These are phyloP conservation scores for Chironomus striatipennis DNA, from an alignment of 1,140 invertebrate genomes.

Conservation along the genomic window DNA sequence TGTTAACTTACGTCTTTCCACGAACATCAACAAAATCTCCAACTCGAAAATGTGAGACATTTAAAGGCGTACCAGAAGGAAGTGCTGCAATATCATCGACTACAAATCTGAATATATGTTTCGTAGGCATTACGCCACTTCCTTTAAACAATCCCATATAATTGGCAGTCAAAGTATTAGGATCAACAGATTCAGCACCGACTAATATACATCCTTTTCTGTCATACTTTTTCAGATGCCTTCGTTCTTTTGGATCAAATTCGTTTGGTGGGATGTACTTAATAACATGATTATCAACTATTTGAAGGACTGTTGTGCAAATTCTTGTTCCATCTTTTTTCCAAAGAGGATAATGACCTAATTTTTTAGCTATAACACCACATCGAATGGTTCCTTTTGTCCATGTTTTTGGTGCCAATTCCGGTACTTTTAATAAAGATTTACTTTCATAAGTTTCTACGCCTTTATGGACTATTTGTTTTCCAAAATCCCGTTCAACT, in stretches of 20 bases:
- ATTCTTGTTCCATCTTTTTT: conserved; percentile 73
- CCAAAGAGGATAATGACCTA: conserved; percentile 91
- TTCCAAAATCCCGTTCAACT: conserved; percentile 54
- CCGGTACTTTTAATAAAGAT: conserved; percentile 46
- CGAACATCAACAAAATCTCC: conserved; percentile 86
- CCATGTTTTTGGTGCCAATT: conserved; percentile 56
- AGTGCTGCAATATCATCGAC: conserved; percentile 81
- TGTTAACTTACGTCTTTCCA: conserved; percentile 76
- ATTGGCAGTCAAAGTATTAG: conserved; percentile 75
- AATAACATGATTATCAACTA: conserved; percentile 93
- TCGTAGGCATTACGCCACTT: conserved; percentile 84
- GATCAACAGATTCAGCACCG: conserved; percentile 83
- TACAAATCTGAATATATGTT: conserved; percentile 71
- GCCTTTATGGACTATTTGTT: conserved; percentile 39
- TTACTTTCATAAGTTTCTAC: conserved; percentile 39
- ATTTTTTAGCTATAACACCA: conserved; percentile 86
- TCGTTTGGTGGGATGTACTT: conserved; percentile 81
- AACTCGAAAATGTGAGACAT: conserved; percentile 79
- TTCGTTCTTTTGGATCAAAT: conserved; percentile 50
- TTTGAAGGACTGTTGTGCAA: conserved; percentile 73
- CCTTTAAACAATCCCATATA: conserved; percentile 82
- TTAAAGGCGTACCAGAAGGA: conserved; percentile 80
- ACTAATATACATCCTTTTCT: conserved; percentile 68
- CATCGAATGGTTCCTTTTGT: conserved; percentile 45
- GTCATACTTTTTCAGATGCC: conserved; percentile 35